Base-by-base conservation (phyloP, 30 jellyfish, hydroid and myxozoan genomes). In the Cassiopea andromeda region DNA sequence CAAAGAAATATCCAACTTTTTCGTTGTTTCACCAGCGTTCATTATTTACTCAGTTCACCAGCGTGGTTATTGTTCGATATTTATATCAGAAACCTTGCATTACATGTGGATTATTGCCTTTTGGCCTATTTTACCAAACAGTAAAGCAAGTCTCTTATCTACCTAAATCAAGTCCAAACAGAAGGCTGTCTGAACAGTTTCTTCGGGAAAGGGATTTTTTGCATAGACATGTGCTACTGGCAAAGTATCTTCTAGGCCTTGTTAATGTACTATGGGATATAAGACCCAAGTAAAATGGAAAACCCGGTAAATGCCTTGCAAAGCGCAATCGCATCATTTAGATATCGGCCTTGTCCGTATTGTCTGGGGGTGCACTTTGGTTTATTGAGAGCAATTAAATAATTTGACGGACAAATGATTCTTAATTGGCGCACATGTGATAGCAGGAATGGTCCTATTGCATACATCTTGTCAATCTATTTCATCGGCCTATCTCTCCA, bases 361-460 rank as follows among this genome's bases (percentile, higher is more conserved):
- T 81, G 87, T 85, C 73, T 64, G 69, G 49, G 38, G 38, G 80
- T 70, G 68, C 76, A 60, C 9, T 78, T 88, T 88, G 71, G 15
- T 90, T 72, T 78, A 83, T 88, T 88, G 96, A 80, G 19, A 59
- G 91, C 97, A 64, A 90, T 90, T 89, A 84, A 82, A 43, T 83
- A 93, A 60, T 73, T 83, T 90, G 75, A 90, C 61, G 69, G 50
- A 48, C 90, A 80, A 90, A 83, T 90, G 83, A 73, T 78, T 64
- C 82, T 47, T 85, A 84, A 91, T 91, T 76, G 94, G 77, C 76
- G 74, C 48, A 50, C 50, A 54, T 61, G 38, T 54, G 59, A 18
- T 44, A 43, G 70, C 13, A 69, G 17, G 73, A 66, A 64, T 61
- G 8, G 46, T 47, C 86, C 70, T 18, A 47, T 46, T 45, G 1